phyloP scores from a whole-genome alignment of 2,797 vertebrate genomes.

The Tapirus indicus region DNA sequence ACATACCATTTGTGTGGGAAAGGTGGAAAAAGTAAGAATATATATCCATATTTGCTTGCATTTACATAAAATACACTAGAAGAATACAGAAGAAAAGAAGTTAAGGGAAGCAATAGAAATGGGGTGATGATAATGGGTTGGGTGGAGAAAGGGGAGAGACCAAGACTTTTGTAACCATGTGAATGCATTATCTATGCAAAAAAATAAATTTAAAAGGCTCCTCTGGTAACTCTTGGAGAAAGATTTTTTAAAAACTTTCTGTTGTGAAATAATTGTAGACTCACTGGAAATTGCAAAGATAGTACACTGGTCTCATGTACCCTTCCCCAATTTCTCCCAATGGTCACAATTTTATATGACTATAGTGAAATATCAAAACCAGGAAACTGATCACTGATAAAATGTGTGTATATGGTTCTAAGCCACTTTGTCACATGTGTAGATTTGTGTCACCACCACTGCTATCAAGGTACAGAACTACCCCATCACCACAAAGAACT shows the following conservation, averaged over 20 bases:
- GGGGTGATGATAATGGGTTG: neutral
- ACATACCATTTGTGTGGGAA: neutral
- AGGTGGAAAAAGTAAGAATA: neutral
- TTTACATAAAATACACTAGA: neutral
- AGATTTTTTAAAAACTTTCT: neutral
- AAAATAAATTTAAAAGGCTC: neutral
- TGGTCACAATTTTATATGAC: neutral
- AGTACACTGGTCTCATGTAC: neutral
- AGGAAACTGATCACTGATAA: neutral
- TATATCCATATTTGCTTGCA: neutral
- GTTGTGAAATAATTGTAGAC: neutral
- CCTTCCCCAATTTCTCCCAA: neutral
- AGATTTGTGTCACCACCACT: neutral
- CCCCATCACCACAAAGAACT: neutral
- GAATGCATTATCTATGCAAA: neutral
- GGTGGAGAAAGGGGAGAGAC: neutral
- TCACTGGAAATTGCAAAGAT: neutral
- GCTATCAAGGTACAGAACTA: neutral
- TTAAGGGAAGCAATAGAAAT: neutral
- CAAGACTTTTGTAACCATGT: neutral
- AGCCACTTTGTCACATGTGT: neutral
- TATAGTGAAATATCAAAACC: constrained; percentile 1
- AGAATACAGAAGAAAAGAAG: constrained; percentile 5
- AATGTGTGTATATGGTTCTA: neutral
- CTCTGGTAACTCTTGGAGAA: neutral